phyloP scores from a whole-genome alignment of 2,797 vertebrate species.

The Ctenopoma kingsleyae region DNA sequence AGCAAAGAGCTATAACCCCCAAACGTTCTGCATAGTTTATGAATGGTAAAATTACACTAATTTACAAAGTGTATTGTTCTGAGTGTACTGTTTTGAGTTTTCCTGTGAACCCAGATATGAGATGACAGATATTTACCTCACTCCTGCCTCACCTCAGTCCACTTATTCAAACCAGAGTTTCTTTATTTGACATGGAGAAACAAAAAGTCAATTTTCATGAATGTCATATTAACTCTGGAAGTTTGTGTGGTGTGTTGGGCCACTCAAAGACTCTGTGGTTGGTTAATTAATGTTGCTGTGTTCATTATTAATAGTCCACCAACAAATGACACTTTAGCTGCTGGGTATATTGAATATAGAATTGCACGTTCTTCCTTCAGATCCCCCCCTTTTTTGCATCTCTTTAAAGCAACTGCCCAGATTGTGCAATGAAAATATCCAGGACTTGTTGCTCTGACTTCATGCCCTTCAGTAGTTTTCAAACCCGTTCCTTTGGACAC shows the following conservation, averaged over 20 bases:
- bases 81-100: background rate
- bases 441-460: constrained; percentile 21
- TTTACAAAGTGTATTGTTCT: background rate
- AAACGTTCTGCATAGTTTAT: background rate
- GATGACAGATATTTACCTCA: constrained; percentile 6
- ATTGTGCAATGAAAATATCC: constrained; percentile 31
- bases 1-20: background rate
- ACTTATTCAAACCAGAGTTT: constrained; percentile 6
- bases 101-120: background rate
- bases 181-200: constrained; percentile 47
- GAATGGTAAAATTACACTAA: background rate
- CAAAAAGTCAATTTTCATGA: constrained; percentile 22
- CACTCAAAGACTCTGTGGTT: constrained; percentile 1
- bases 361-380: background rate
- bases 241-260: background rate
- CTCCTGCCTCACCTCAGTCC: background rate
- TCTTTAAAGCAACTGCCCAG: constrained; percentile 27
- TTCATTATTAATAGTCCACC: constrained; percentile 31
- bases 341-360: constrained; percentile 28
- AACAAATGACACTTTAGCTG: constrained; percentile 44
- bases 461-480: constrained; percentile 35
- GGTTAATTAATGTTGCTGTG: constrained; percentile 14
- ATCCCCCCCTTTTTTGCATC: constrained; percentile 13
- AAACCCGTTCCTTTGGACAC: constrained; percentile 34
- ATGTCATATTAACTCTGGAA: constrained; percentile 15